These are phyloP conservation scores for Alviniconcha marisindica DNA, from an alignment of 1,140 invertebrate genomes.

Conservation along the genomic window DNA sequence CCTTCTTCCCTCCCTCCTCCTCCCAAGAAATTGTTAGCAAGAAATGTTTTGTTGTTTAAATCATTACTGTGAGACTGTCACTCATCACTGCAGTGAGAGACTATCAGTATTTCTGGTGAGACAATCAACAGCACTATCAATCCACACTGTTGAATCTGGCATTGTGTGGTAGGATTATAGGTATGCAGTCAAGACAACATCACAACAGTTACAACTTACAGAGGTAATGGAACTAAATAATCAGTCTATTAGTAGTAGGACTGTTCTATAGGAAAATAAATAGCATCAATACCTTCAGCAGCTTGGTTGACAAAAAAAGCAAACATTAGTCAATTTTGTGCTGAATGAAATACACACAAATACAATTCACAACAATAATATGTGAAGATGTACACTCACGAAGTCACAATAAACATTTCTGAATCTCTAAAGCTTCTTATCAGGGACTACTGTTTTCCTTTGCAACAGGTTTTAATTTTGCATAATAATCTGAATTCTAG, in stretches of 20 bases:
- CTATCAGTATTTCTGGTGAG: too few species aligned
- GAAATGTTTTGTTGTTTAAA: too few species aligned
- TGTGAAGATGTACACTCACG: background rate
- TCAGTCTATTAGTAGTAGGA: background rate
- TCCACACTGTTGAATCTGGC: background rate
- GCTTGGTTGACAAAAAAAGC: constrained; percentile 23
- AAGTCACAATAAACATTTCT: too few species aligned
- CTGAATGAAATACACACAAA: background rate
- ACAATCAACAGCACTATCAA: background rate
- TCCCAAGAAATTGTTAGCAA: too few species aligned
- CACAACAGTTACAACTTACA: constrained; percentile 20
- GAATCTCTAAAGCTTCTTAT: too few species aligned
- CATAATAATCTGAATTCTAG: too few species aligned
- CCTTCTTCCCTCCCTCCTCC: too few species aligned
- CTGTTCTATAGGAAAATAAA: constrained; percentile 23
- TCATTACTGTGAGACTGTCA: too few species aligned
- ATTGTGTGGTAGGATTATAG: background rate
- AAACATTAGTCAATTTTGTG: too few species aligned
- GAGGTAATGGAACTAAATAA: constrained; percentile 1
- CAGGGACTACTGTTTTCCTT: too few species aligned
- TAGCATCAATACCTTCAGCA: constrained; percentile 27
- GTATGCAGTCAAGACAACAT: background rate
- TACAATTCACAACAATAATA: background rate
- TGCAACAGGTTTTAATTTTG: too few species aligned
- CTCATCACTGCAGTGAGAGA: too few species aligned